phyloP scores from a whole-genome alignment of 2,113 vertebrate genomes.

The Trinectes maculatus region DNA sequence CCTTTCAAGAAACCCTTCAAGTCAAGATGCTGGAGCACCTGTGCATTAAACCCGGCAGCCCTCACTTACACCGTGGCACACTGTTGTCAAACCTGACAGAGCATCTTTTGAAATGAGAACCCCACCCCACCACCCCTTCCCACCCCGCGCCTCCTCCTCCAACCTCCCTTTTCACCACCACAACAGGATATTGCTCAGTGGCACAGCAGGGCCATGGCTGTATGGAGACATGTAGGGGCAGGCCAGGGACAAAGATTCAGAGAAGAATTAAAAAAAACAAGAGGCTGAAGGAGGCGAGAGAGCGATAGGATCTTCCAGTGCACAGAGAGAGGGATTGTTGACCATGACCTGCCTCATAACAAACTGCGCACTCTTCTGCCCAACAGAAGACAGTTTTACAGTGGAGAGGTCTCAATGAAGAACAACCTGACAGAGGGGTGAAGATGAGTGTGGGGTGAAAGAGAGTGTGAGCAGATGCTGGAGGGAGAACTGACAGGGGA shows the following conservation, averaged over 20 bases:
- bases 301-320: conserved; percentile 65
- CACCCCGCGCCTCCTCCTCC: neutral
- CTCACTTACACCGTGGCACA: neutral
- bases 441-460: conserved; percentile 3
- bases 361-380: conserved; percentile 42
- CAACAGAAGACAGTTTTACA: conserved; percentile 38
- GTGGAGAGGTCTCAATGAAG: neutral
- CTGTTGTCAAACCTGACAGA: conserved; percentile 18
- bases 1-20: neutral
- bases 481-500: neutral
- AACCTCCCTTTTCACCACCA: conserved; percentile 1
- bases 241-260: conserved; percentile 67
- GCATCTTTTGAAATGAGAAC: conserved; percentile 9
- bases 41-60: conserved; percentile 30
- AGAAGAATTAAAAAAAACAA: conserved; percentile 60
- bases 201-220: conserved; percentile 53
- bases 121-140: neutral
- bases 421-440: conserved; percentile 27
- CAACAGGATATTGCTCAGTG: conserved; percentile 76
- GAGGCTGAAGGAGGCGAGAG: conserved; percentile 38
- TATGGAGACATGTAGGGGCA: conserved; percentile 74
- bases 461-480: neutral
- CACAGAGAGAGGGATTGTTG: conserved; percentile 61
- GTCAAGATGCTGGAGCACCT: conserved; percentile 24
- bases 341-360: conserved; percentile 39